These are phyloP conservation scores for Struthio camelus DNA, from an alignment of 2,113 vertebrate species.

Conservation along the genomic window DNA sequence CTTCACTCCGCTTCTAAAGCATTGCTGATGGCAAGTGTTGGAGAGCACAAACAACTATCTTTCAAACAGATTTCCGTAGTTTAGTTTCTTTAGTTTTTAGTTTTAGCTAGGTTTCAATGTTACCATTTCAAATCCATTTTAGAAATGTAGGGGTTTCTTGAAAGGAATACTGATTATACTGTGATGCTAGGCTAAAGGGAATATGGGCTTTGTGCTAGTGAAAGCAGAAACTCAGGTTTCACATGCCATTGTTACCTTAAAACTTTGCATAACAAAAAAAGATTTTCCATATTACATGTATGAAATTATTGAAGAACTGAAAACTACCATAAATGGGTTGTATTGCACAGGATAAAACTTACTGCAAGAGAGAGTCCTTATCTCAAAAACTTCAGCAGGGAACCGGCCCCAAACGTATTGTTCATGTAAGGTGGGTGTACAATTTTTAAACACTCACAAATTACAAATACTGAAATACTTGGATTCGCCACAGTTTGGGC, in stretches of 20 bases:
- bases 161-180: neutral
- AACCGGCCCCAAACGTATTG: neutral
- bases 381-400: neutral
- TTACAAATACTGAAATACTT: neutral
- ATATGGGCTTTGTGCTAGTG: neutral
- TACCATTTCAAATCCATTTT: neutral
- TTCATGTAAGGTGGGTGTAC: accelerated
- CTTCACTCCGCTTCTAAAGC: slow-evolving; percentile 14
- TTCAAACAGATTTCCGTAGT: slow-evolving; percentile 14
- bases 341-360: neutral
- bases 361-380: neutral
- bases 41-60: neutral
- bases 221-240: neutral
- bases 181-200: neutral
- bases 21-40: neutral
- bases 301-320: neutral
- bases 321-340: neutral
- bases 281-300: neutral
- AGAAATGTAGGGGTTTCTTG: neutral
- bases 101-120: neutral
- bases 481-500: neutral
- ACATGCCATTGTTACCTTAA: neutral
- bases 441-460: neutral
- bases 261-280: neutral
- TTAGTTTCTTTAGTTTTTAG: too few relatives aligned